Base-by-base conservation (phyloP, 2,888 invertebrate species). In the Idaea straminata region DNA sequence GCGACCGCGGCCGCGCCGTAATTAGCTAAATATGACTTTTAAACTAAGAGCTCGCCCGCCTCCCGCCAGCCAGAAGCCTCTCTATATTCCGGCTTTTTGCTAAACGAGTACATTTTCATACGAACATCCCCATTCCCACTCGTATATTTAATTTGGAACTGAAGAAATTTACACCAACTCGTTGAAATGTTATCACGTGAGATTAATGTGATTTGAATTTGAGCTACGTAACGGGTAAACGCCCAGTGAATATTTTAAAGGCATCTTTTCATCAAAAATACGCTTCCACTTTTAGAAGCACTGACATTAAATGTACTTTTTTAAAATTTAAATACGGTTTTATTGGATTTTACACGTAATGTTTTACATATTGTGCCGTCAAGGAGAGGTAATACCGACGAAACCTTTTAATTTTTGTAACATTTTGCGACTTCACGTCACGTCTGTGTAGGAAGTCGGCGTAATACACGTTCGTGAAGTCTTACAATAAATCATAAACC, bases 1-100 rank as follows among this genome's bases (percentile, higher is more conserved):
- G 75, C 82, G 77, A 77, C 84, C 82, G 76, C 84, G 77, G 76
- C 77, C 84, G 79, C 83, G 81, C 77, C 79, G 82, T 89, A 89
- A 89, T 90, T 90, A 89, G 87, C 87, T 87, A 86, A 88, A 89
- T 89, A 89, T 87, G 85, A 88, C 88, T 88, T 89, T 87, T 85
- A 87, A 88, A 88, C 86, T 84, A 85, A 86, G 84, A 85, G 83
- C 82, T 77, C 78, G 78, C 75, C 67, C 13, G 13, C 47, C 2
- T 13, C 13, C 47, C 47, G 3, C 25, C 25, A 25, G 78, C 80
- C 78, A 81, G 80, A 79, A 81, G 78, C 81, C 82, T 83, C 80
- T 81, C 74, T 77, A 79, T 83, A 81, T 82, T 80, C 81, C 74
- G 71, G 70, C 59, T 83, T 86, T 87, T 86, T 80, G 77, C 78